phyloP scores from a whole-genome alignment of 2,113 vertebrate species.

The Cyprinodon variegatus region DNA sequence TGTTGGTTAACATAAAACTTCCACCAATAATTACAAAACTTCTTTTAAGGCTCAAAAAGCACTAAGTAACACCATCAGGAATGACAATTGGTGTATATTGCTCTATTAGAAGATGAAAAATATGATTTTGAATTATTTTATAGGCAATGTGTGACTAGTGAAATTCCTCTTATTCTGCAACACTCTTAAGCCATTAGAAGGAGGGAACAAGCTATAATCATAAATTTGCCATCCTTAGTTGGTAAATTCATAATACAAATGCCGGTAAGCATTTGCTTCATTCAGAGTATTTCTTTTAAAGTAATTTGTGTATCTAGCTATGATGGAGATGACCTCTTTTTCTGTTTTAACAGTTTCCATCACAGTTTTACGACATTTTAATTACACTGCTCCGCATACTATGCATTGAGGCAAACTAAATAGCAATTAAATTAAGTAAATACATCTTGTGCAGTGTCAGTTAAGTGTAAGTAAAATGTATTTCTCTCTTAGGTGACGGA shows the following conservation, averaged over 20 bases:
- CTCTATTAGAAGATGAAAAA: too few relatives aligned
- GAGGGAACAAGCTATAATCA: background rate
- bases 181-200: background rate
- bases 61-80: too few relatives aligned
- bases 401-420: conserved; percentile 21
- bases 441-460: conserved; percentile 15
- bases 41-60: too few relatives aligned
- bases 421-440: conserved; percentile 31
- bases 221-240: background rate
- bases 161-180: background rate
- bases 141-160: too few relatives aligned
- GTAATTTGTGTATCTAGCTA: too few relatives aligned
- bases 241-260: background rate
- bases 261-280: background rate
- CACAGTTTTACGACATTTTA: conserved; percentile 13
- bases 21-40: too few relatives aligned
- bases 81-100: too few relatives aligned
- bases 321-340: background rate
- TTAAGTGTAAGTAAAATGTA: conserved; percentile 1
- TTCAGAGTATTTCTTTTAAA: background rate
- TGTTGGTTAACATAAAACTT: too few relatives aligned
- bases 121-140: too few relatives aligned
- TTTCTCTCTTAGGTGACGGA: background rate
- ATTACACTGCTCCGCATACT: background rate
- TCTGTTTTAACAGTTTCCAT: conserved; percentile 3